Percentiles rank a stretch among this genome's conserved stretches.
These are phyloP conservation scores for Aotus griseimembra DNA, from an alignment of 2,797 vertebrate genomes.

Conservation along the genomic window DNA sequence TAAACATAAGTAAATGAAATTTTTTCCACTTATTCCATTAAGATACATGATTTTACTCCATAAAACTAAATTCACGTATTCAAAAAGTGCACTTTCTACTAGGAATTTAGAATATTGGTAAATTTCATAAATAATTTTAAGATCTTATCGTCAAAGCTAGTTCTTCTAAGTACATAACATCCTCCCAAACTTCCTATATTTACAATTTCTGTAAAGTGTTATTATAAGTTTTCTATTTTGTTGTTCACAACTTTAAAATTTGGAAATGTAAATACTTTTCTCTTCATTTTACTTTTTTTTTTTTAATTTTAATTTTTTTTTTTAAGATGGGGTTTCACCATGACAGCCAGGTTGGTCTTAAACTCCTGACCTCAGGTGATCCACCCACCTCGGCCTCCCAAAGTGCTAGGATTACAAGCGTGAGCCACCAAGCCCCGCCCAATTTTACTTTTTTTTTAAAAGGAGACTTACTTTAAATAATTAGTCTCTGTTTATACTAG, in stretches of 20 bases:
- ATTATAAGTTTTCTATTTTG: neutral
- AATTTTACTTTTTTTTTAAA: neutral
- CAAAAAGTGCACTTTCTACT: neutral
- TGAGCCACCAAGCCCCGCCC: no score
- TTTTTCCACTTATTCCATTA: neutral
- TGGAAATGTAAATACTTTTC: neutral
- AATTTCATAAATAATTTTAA: neutral
- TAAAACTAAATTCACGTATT: neutral
- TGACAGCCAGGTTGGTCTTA: no score
- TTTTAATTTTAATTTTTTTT: neutral
- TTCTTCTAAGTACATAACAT: neutral
- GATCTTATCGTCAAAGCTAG: neutral
- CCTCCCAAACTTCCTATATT: neutral
- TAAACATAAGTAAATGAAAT: neutral
- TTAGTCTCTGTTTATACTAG: neutral
- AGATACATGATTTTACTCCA: neutral
- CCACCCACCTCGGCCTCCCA: no score
- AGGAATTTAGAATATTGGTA: neutral
- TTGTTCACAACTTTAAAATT: neutral
- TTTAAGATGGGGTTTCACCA: no score
- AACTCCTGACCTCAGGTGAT: no score
- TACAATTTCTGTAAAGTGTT: neutral
- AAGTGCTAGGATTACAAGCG: no score
- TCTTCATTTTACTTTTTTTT: neutral
- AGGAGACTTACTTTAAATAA: neutral